A percentile compares a stretch with the other conserved stretches of the same genome.
phyloP scores from a whole-genome alignment of 1,140 invertebrate genomes.

The Harlomillsia oculata region DNA sequence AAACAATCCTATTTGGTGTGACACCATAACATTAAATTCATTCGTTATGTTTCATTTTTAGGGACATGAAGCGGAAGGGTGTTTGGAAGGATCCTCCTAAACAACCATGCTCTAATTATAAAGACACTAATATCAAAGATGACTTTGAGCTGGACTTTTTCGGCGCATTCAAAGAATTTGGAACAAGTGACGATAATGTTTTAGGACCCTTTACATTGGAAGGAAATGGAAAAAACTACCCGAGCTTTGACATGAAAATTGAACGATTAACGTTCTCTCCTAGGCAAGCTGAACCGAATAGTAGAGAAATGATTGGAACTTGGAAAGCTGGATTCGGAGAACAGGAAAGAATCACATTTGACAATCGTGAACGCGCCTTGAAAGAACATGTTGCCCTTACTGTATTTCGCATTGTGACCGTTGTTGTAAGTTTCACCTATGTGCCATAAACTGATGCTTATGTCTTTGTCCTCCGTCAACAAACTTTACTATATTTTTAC shows the following conservation, averaged over 20 bases:
- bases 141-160: constrained; percentile 17
- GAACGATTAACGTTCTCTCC: constrained; percentile 47
- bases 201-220: constrained; percentile 53
- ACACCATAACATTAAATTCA: background rate
- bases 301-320: constrained; percentile 49
- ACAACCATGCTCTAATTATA: background rate
- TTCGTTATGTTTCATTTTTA: constrained; percentile 1
- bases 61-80: background rate
- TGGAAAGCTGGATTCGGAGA: constrained; percentile 56
- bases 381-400: constrained; percentile 65
- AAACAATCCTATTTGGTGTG: background rate
- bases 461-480: background rate
- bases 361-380: constrained; percentile 53
- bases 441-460: background rate
- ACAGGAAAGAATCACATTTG: constrained; percentile 49
- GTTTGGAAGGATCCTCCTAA: constrained; percentile 7
- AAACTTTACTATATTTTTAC: constrained; percentile 31
- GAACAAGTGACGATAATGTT: constrained; percentile 17
- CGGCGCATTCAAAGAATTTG: constrained; percentile 4
- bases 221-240: constrained; percentile 58
- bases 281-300: constrained; percentile 47
- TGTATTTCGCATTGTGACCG: constrained; percentile 68
- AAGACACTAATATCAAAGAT: background rate
- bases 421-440: constrained; percentile 48
- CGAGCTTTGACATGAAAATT: constrained; percentile 60